These are phyloP conservation scores for Oxyura jamaicensis DNA, from an alignment of 2,113 vertebrate species.

Conservation along the genomic window DNA sequence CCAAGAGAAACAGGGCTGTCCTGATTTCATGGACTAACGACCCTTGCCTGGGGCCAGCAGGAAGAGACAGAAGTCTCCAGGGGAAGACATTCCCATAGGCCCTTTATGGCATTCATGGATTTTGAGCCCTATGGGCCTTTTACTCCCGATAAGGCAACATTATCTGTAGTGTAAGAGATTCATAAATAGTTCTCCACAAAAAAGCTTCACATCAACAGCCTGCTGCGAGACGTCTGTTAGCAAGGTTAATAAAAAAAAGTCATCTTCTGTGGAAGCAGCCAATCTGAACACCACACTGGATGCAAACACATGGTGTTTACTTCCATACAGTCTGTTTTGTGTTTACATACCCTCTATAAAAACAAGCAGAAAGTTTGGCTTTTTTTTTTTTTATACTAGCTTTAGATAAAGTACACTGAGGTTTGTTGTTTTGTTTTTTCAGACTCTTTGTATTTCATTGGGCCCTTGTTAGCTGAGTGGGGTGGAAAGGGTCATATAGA, in stretches of 20 bases:
- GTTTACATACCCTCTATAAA: slow-evolving; percentile 49
- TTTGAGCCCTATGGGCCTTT: not conserved
- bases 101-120: slow-evolving; percentile 33
- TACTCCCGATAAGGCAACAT: slow-evolving; percentile 53
- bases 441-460: slow-evolving; percentile 61
- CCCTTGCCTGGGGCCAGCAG: slow-evolving; percentile 8
- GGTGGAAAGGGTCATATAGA: slow-evolving; percentile 53
- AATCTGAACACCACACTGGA: not conserved
- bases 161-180: slow-evolving; percentile 68
- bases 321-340: slow-evolving; percentile 51
- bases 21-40: slow-evolving; percentile 18
- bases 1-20: slow-evolving; percentile 30
- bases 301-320: slow-evolving; percentile 45
- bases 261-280: slow-evolving; percentile 36
- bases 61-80: slow-evolving; percentile 13
- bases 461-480: slow-evolving; percentile 43
- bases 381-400: slow-evolving; percentile 52
- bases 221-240: slow-evolving; percentile 19
- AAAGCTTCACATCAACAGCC: slow-evolving; percentile 13
- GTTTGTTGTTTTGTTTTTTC: not conserved
- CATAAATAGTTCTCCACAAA: slow-evolving; percentile 61
- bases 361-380: slow-evolving; percentile 60
- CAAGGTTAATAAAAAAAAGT: not conserved
- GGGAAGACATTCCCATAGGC: slow-evolving; percentile 38
- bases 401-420: slow-evolving; percentile 20